Evolutionary conservation across 2,113 vertebrate species (phyloP), one percentile per base, ranked within the genome.

Genomic region (Copsychus sechellarum): DNA sequence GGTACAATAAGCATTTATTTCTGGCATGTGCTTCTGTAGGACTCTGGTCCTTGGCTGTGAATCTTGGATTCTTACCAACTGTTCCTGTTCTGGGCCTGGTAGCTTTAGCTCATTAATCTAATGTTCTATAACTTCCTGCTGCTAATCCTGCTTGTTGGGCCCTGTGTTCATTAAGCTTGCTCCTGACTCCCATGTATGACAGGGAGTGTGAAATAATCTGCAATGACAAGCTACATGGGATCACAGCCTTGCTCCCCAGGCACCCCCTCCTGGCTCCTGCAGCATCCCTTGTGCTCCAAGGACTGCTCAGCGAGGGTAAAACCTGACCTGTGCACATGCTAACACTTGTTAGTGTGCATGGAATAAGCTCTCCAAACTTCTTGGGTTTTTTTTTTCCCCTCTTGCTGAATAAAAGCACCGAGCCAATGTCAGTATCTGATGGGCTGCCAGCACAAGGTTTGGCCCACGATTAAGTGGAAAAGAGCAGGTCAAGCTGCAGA

Each of bases 71-170:
- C 67, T 80, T 71, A 51, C 88, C 93, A 94, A 20, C 45, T 67
- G 38, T 60, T 95, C 76, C 72, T 90, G 74, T 83, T 92, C 47
- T 82, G 85, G 79, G 50, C 26, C 76, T 80, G 60, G 67, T 95
- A 88, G 85, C 36, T 90, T 94, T 71, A 92, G 76, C 64, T 94
- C 64, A 90, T 93, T 92, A 94, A 86, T 95, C 71, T 88, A 73
- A 93, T 93, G 60, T 83, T 92, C 81, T 97, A 4, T 80, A 95
- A 85, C 62, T 83, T 94, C 71, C 88, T 83, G 85, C 76, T 96
- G 91, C 43, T 96, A 92, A 96, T 96, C 95, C 72, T 91, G 56
- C 51, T 92, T 88, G 80, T 74, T 26, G 60, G 71, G 64, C 18
- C 56, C 12, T 0, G 0, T 29, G 38, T 88, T 90, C 36, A 74